phyloP scores from a whole-genome alignment of 2,797 vertebrate species.

The Dipus sagitta region DNA sequence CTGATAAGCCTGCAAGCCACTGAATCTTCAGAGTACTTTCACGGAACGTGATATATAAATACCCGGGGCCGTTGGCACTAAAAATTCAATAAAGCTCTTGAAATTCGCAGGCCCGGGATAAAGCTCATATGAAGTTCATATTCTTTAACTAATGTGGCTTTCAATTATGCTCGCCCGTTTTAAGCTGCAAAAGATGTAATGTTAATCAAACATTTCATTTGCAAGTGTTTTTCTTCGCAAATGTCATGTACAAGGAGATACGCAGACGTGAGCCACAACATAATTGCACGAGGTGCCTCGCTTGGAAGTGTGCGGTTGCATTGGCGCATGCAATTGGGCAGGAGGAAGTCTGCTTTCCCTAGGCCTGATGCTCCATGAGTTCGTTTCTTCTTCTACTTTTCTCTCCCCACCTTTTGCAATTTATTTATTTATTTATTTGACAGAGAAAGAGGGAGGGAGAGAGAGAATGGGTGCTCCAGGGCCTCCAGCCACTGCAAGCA shows the following conservation, averaged over 20 bases:
- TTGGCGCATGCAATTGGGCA: background rate
- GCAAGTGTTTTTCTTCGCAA: conserved; percentile 91
- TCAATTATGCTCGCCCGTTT: conserved; percentile 89
- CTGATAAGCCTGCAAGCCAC: background rate
- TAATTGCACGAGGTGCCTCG: conserved; percentile 84
- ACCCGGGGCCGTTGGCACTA: conserved; percentile 28
- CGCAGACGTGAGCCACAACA: conserved; percentile 86
- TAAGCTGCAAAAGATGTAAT: conserved; percentile 88
- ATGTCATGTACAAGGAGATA: conserved; percentile 90
- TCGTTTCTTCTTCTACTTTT: background rate
- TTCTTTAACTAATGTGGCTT: conserved; percentile 86
- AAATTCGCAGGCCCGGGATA: conserved; percentile 83
- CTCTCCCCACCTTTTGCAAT: no score
- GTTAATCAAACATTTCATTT: conserved; percentile 92
- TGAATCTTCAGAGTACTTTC: conserved; percentile 34
- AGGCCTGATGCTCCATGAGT: background rate
- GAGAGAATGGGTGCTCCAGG: no score
- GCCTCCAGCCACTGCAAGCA: no score
- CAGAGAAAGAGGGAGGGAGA: no score
- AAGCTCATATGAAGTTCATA: conserved; percentile 88
- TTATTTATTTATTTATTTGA: no score
- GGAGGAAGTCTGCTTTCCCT: background rate
- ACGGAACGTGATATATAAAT: background rate
- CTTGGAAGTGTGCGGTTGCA: conserved; percentile 76
- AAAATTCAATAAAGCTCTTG: conserved; percentile 82